Percentiles rank a stretch among this genome's conserved stretches.
Conservation (phyloP, 2,113 vertebrate species). For the Cochlearius cochlearius region DNA sequence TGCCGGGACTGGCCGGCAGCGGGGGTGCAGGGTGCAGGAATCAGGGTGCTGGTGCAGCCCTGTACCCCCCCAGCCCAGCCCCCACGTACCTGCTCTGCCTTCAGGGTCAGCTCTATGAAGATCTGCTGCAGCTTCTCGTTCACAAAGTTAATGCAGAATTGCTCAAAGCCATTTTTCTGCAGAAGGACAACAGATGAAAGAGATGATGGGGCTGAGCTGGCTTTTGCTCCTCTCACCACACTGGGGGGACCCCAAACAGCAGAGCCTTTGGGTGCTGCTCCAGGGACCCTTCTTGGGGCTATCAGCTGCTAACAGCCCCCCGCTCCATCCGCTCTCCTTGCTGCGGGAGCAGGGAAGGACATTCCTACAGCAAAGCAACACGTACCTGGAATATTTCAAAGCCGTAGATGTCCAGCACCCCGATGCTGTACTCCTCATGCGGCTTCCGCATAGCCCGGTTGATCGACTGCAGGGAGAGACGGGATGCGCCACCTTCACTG, state of each 20-base stretch:
- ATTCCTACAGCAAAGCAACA: not conserved
- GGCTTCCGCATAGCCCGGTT: slow-evolving; percentile 95
- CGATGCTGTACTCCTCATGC: slow-evolving; percentile 87
- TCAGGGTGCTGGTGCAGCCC: not conserved
- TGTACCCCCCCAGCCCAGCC: not conserved
- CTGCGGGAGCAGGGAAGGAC: not conserved
- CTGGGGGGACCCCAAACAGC: fast-evolving
- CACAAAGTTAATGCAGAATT: slow-evolving; percentile 99
- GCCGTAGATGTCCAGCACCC: slow-evolving; percentile 96
- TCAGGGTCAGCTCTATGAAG: slow-evolving; percentile 96
- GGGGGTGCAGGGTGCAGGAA: not conserved
- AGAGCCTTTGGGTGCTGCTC: not conserved
- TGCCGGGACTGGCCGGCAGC: fast-evolving
- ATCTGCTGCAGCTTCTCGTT: slow-evolving; percentile 98
- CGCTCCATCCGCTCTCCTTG: not conserved
- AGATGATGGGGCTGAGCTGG: not conserved
- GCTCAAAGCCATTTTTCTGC: slow-evolving; percentile 96
- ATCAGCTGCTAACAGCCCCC: fast-evolving
- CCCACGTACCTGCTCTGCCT: slow-evolving; percentile 89
- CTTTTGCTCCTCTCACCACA: not conserved
- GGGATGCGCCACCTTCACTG: fast-evolving
- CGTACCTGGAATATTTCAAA: slow-evolving; percentile 97
- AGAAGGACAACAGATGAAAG: not conserved
- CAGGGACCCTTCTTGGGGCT: not conserved
- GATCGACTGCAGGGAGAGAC: slow-evolving; percentile 75